Evolutionary conservation across 2,113 vertebrate genomes (phyloP).

Genomic region (Anguilla rostrata): DNA sequence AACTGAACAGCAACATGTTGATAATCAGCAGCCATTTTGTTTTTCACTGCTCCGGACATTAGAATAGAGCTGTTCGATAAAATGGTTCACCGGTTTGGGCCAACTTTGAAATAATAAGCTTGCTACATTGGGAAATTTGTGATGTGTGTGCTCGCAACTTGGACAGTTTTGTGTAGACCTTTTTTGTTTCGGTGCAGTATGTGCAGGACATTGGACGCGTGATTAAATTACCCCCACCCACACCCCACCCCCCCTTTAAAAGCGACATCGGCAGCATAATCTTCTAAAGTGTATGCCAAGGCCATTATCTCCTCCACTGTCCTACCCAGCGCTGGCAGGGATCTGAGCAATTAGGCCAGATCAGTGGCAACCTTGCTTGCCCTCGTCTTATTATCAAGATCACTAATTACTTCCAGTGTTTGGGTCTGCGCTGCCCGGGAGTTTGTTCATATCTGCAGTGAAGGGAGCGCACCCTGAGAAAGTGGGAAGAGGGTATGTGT

Average conservation of each 20-base stretch:
- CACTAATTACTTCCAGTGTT: slow-evolving; percentile 74
- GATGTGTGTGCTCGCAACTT: too few species aligned
- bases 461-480: slow-evolving; percentile 50
- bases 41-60: background rate
- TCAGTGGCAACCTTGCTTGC: slow-evolving; percentile 68
- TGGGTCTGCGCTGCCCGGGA: slow-evolving; percentile 43
- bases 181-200: background rate
- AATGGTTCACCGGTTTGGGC: background rate
- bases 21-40: background rate
- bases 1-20: background rate
- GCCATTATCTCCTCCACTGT: slow-evolving; percentile 63
- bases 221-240: background rate
- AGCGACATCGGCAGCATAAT: slow-evolving; percentile 41
- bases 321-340: slow-evolving; percentile 62
- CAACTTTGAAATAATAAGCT: background rate
- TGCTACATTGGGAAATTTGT: background rate
- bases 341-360: slow-evolving; percentile 73
- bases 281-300: slow-evolving; percentile 57
- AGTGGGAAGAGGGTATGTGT: slow-evolving; percentile 16
- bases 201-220: background rate
- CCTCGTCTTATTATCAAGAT: slow-evolving; percentile 74
- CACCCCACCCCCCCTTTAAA: background rate
- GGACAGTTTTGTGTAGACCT: background rate
- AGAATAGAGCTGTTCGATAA: background rate
- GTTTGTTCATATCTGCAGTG: slow-evolving; percentile 44